Conservation (phyloP, 2,113 vertebrate species). For the Pituophis catenifer region DNA sequence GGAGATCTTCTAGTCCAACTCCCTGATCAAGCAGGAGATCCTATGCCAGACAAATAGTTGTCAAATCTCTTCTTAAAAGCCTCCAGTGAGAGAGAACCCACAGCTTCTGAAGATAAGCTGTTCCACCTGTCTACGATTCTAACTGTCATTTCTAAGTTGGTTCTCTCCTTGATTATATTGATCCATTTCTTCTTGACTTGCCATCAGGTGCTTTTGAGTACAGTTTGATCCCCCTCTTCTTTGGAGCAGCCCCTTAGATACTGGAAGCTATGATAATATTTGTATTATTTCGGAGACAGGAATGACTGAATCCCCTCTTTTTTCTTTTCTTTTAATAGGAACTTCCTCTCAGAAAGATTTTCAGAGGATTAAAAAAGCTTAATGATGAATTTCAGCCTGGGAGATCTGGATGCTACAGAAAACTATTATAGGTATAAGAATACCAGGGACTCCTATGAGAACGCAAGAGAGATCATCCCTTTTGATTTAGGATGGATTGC, state of each 20-base stretch:
- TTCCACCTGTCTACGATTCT: too few relatives aligned
- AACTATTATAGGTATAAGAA: background rate
- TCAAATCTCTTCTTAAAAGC: background rate
- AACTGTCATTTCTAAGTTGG: background rate
- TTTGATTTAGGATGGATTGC: rapidly evolving
- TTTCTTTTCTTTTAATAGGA: background rate
- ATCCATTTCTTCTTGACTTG: background rate
- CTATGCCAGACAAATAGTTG: background rate
- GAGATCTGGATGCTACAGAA: background rate
- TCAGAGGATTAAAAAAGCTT: background rate
- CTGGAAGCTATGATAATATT: background rate
- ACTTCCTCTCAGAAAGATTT: background rate
- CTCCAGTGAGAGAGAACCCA: background rate
- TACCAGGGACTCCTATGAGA: rapidly evolving
- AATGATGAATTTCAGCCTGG: background rate
- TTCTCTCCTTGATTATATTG: background rate
- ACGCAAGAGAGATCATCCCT: rapidly evolving
- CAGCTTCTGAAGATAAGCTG: background rate
- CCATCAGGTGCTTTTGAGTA: background rate
- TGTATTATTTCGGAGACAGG: too few relatives aligned
- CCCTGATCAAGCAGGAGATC: background rate
- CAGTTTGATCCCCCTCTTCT: background rate
- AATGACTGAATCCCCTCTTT: background rate
- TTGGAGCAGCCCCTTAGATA: background rate
- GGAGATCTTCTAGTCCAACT: background rate